Base-by-base conservation (phyloP, 2,113 vertebrate species). In the Menura novaehollandiae region DNA sequence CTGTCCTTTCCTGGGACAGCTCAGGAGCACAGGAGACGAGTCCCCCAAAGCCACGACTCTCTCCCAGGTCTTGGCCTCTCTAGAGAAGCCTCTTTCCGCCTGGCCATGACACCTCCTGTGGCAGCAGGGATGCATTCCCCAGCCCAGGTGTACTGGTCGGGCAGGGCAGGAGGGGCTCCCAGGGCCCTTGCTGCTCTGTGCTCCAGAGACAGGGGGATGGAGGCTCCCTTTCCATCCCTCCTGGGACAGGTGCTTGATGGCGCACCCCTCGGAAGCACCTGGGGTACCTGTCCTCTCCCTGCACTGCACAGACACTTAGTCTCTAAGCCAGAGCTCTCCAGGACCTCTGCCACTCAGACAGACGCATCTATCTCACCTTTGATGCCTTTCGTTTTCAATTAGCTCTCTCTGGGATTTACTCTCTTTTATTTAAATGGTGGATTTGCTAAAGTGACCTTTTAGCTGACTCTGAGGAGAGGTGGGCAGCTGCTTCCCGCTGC, bases 51-150 rank as follows among this genome's bases (percentile, higher is more conserved):
- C 27, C 37, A 20, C 0, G 0, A 4, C 33, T 55, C 33, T 23
- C 18, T 39, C 33, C n/a, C 37, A 24, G 30, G 5, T 68, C 24
- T 14, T 59, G 51, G 75, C n/a, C 41, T 79, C 27, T 72, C 47
- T 7, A 7, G 62, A 55, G 37, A 18, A 1, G 11, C 5, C 30
- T 15, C 46, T 23, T 46, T 28, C 68, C 46, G n/a, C 64, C 71
- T 0, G 13, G 37, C 43, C 4, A 1, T 8, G n/a, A 8, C 8
- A 9, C 59, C 2, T 0, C 1, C 37, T 2, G 2, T 22, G 55
- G 33, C 10, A n/a, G 35, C 30, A 41, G 68, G 58, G 62, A n/a
- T 0, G 0, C 4, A 39, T 3, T 80, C 58, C 27, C 10, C 78
- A 69, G 64, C 28, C 23, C 3, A 1, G 16, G 7, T 4, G 3